phyloP scores from a whole-genome alignment of 1,140 invertebrate genomes.

The Microvelia longipes region DNA sequence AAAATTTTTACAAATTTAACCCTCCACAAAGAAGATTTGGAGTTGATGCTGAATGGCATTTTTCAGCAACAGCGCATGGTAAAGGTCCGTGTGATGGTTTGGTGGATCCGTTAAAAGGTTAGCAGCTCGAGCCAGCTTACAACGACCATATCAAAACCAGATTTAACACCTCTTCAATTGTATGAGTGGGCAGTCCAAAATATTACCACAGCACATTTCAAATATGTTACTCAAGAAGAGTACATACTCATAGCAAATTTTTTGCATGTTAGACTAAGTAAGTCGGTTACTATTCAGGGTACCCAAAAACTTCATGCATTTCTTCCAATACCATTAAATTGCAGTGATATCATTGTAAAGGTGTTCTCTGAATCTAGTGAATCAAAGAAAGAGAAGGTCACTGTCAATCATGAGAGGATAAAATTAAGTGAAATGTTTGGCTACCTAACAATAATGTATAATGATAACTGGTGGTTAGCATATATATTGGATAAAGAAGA shows the following conservation, averaged over 20 bases:
- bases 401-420: background rate
- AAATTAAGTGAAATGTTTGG: background rate
- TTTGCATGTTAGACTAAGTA: background rate
- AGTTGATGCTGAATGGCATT: background rate
- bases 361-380: background rate
- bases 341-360: background rate
- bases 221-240: background rate
- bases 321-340: background rate
- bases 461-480: background rate
- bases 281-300: background rate
- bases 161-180: slow-evolving; percentile 11
- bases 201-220: background rate
- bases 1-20: background rate
- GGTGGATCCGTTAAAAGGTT: slow-evolving; percentile 22
- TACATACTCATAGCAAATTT: background rate
- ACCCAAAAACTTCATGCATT: background rate
- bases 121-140: slow-evolving; percentile 19
- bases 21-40: background rate
- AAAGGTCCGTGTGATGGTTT: background rate
- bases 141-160: slow-evolving; percentile 14
- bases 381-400: background rate
- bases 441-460: background rate
- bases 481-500: background rate
- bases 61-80: background rate
- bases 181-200: background rate